A percentile compares a stretch with the other conserved stretches of the same genome.
Conservation (phyloP, 2,888 invertebrate genomes). For the Octonoba sinensis region DNA sequence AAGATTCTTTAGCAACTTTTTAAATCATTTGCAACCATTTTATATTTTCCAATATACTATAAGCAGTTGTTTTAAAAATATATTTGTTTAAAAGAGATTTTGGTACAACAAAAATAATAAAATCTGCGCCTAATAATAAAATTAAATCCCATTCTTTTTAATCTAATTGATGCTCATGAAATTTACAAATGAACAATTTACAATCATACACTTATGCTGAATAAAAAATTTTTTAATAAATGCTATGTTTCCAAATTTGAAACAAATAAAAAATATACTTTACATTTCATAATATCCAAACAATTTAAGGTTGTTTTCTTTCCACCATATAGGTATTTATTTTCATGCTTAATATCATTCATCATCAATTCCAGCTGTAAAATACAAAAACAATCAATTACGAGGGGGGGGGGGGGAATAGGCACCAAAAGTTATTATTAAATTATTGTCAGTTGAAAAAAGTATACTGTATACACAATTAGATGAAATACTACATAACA, state of each 20-base stretch:
- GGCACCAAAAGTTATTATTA: too few species aligned
- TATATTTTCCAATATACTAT: too few species aligned
- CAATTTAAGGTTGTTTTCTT: conserved; percentile 28
- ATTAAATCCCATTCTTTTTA: background rate
- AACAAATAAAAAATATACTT: conserved; percentile 3
- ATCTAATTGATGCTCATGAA: background rate
- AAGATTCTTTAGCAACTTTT: too few species aligned
- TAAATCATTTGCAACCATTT: too few species aligned
- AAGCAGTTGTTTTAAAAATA: too few species aligned
- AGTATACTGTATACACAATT: background rate
- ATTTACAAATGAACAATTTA: background rate
- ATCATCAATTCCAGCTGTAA: conserved; percentile 51
- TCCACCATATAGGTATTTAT: conserved; percentile 19
- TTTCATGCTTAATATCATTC: conserved; percentile 42
- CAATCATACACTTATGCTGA: too few species aligned
- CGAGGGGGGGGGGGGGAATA: too few species aligned
- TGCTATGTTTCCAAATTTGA: background rate
- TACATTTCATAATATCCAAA: conserved; percentile 54
- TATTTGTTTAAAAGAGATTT: too few species aligned
- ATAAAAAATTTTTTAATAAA: too few species aligned
- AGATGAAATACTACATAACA: too few species aligned
- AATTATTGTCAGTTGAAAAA: too few species aligned
- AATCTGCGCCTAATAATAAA: background rate
- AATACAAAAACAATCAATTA: background rate
- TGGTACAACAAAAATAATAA: background rate